Evolutionary conservation across 2,888 invertebrate species (phyloP), one percentile per base, ranked within the genome.

Genomic region (Pammene aurita): DNA sequence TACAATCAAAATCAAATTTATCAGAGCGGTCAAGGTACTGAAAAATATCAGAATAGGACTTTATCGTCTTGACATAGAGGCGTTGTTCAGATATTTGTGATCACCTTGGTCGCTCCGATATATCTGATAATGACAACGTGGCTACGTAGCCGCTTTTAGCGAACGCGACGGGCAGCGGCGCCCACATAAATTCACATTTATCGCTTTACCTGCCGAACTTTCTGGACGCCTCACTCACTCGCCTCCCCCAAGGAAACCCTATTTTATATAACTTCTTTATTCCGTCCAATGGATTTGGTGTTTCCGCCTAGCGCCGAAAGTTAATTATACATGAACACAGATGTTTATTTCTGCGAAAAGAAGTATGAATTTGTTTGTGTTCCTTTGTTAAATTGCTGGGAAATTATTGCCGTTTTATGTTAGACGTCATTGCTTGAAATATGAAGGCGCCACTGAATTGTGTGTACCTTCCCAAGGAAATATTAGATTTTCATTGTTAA

Each of bases 111-210:
- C 26, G 26, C 26, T 26, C 4, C 26, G 26, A 26, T 26, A 26
- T 26, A 26, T 26, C 2, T 26, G 26, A 26, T 26, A 4, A 4
- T 4, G 26, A 26, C 26, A 2, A 4, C 74, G 79, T 79, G 81
- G 81, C 83, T 83, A 13, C 54, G 73, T 75, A 64, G 34, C 50
- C 54, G 71, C 71, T 71, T 68, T 55, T 61, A 69, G 70, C 50
- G 55, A 56, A 71, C 72, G 69, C 74, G 72, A 67, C 72, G 72
- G 72, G 67, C 73, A 72, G 75, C 74, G 81, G 84, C 84, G 84
- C 86, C 84, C 81, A 82, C 88, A 89, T 91, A 90, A 90, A 90
- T 90, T 83, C 83, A 83, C 83, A 85, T 89, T 90, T 89, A 89
- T 89, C 88, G 89, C 79, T 72, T 75, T 83, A 88, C 87, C 89